Percentiles rank a stretch among this genome's conserved stretches.
phyloP scores from a whole-genome alignment of 1,140 invertebrate species.

The Drosophila virilis region DNA sequence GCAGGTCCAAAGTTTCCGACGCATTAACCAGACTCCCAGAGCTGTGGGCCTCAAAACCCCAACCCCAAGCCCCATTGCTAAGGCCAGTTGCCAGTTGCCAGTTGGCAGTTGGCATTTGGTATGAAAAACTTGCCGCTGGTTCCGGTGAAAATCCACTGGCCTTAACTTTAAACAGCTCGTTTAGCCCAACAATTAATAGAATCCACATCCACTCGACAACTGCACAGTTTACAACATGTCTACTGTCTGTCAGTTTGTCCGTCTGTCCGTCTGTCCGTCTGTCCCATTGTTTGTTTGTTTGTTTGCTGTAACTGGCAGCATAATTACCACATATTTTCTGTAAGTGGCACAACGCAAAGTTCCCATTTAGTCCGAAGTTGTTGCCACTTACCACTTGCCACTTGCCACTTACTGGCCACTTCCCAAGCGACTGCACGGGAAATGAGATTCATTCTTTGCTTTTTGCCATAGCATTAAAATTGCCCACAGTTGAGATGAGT shows the following conservation, averaged over 20 bases:
- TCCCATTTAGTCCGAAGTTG: constrained; percentile 69
- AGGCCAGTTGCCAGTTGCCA: background rate
- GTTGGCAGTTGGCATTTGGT: constrained; percentile 21
- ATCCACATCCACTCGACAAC: constrained; percentile 64
- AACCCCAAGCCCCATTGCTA: background rate
- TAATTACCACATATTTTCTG: constrained; percentile 80
- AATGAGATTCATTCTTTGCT: constrained; percentile 74
- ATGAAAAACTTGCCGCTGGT: constrained; percentile 66
- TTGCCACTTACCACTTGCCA: constrained; percentile 46
- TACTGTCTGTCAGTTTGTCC: background rate
- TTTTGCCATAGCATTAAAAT: constrained; percentile 50
- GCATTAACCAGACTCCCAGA: background rate
- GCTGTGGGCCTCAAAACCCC: constrained; percentile 5
- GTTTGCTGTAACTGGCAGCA: constrained; percentile 71
- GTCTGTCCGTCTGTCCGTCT: constrained; percentile 7
- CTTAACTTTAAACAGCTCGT: constrained; percentile 51
- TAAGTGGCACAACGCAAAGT: constrained; percentile 77
- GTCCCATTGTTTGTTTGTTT: constrained; percentile 35
- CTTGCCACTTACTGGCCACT: constrained; percentile 44
- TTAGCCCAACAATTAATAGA: constrained; percentile 77
- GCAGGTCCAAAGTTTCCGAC: constrained; percentile 45
- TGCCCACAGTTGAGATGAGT: constrained; percentile 26
- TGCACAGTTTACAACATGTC: constrained; percentile 65
- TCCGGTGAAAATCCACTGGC: constrained; percentile 71
- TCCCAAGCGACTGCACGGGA: constrained; percentile 58